Percentiles rank a stretch among this genome's conserved stretches.
Conservation (phyloP, 2,797 vertebrate species). For the Sebastes diaconus region DNA sequence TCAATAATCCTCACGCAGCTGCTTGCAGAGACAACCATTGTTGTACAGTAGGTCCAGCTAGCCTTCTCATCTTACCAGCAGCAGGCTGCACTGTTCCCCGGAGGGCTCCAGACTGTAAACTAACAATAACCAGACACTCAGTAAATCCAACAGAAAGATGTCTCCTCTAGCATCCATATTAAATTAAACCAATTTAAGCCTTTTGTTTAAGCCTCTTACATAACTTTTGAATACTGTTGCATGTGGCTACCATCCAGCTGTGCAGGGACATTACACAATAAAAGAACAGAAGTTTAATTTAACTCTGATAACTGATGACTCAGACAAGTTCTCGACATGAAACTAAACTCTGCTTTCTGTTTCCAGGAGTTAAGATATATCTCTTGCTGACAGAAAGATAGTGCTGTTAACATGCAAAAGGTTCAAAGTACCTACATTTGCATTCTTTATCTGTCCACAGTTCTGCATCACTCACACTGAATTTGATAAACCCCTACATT, state of each 20-base stretch:
- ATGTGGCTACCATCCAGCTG: background rate
- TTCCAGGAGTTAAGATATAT: constrained; percentile 10
- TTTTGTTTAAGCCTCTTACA: constrained; percentile 5
- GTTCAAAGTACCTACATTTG: background rate
- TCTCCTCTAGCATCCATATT: background rate
- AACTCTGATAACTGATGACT: constrained; percentile 11
- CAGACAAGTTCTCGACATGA: background rate
- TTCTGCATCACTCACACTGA: background rate
- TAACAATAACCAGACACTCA: constrained; percentile 33
- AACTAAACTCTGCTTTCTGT: constrained; percentile 19
- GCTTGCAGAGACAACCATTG: background rate
- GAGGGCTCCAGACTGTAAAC: background rate
- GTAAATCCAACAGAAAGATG: background rate
- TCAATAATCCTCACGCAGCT: background rate
- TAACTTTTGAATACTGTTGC: background rate
- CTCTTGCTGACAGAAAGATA: background rate
- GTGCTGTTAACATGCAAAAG: background rate
- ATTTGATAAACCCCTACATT: background rate
- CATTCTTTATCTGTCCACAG: background rate
- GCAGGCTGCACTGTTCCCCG: background rate
- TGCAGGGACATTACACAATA: background rate
- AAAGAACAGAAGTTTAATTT: fast-evolving
- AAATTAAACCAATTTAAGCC: background rate
- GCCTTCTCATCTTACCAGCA: constrained; percentile 29
- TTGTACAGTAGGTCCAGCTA: background rate